Evolutionary conservation across 2,797 vertebrate species (phyloP), one percentile per base, ranked within the genome.

Genomic region (Syngnathus rostellatus): DNA sequence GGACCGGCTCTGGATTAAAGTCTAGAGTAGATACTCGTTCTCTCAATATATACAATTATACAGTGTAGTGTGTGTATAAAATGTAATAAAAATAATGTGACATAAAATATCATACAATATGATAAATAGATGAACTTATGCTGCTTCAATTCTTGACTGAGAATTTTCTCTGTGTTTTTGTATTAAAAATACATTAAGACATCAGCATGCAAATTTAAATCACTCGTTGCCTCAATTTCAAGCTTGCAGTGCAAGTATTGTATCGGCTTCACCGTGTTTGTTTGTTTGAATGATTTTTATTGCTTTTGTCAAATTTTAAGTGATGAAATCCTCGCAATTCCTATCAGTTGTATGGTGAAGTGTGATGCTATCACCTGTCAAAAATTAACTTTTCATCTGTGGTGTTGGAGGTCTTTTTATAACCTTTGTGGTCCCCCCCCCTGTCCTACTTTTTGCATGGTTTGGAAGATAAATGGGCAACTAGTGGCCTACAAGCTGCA

Each of bases 321-420:
- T 25, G 23, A 5, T 31, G 23, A 55, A 11, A 55, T 21, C 50
- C n/a, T 53, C 8, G 8, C 7, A 11, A 55, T 55, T 55, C 53
- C 23, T 55, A 25, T 31, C 53, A 25, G 53, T 55, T 55, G 53
- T 55, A 23, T 23, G 25, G 12, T 57, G 54, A n/a, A 21, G 37
- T n/a, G 23, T 60, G 38, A 40, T 21, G 39, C 39, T 62, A 62
- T 45, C 40, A 45, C 60, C 1, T 23, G 60, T 62, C n/a, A 62
- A 43, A 41, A 62, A 62, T 41, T 62, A 62, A 62, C 60, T 17
- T 16, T n/a, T 61, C 21, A 43, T 61, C 39, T 41, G n/a, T 41
- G 39, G 8, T 14, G 16, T 23, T 14, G 11, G 40, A 43, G n/a
- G n/a, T 14, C 19, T 40, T 12, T 60, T 19, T 31, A 12, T 1